Base-by-base conservation (phyloP, 2,888 invertebrate genomes). In the Cataglyphis albicans region DNA sequence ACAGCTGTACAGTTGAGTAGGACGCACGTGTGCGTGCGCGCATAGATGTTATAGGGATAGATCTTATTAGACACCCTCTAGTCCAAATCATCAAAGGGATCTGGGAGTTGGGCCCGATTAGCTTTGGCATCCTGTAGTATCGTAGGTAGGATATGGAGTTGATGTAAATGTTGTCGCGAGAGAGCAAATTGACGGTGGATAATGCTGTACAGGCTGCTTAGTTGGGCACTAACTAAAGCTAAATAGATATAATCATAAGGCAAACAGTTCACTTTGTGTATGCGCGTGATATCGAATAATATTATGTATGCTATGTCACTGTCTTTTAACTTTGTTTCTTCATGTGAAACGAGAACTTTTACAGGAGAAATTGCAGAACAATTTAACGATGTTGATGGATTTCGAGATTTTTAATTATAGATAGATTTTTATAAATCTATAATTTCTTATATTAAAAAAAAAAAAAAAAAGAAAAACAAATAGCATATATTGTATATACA, bases 41-140 rank as follows among this genome's bases (percentile, higher is more conserved):
- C 44, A 32, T 52, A 65, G 65, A 80, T 65, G 65, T 64, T 59
- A 74, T 55, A 80, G 80, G 55, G 70, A 68, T 52, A 63, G 83
- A 82, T 84, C 86, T 88, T 91, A 87, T 80, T 83, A 89, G 87
- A 88, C 88, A 86, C 86, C 85, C 87, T 86, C 87, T 84, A 86
- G 88, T 88, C 84, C 84, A 89, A 87, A 90, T 86, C 86, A 84
- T 90, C 90, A 90, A 90, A 90, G 90, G 90, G 90, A 89, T 88
- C 88, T 86, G 76, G 84, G 72, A 86, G 83, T 83, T 86, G 87
- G 73, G 75, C 81, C 85, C 84, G 85, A 90, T 90, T 90, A 90
- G 87, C 89, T 90, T 90, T 84, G 84, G 85, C 85, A 90, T 86
- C 86, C 84, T 76, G 83, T 72, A 87, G 73, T 48, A 65, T 52